phyloP scores from a whole-genome alignment of 1,140 invertebrate genomes.

The Macrosteles quadrilineatus region DNA sequence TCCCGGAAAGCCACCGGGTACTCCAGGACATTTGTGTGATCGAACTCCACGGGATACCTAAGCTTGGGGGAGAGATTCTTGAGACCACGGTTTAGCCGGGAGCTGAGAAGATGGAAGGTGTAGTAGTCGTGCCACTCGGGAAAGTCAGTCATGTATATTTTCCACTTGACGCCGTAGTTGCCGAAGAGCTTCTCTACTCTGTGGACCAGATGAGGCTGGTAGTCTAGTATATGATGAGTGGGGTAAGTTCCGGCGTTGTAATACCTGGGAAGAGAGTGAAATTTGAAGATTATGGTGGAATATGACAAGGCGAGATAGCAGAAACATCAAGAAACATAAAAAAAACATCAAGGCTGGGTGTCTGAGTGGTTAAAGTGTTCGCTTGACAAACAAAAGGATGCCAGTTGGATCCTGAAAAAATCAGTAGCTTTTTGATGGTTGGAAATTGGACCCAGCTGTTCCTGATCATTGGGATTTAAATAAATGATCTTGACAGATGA shows the following conservation, averaged over 20 bases:
- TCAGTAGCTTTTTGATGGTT: too few species aligned
- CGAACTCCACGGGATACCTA: conserved; percentile 36
- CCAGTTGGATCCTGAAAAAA: too few species aligned
- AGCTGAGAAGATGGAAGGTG: conserved; percentile 36
- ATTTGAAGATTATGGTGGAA: too few species aligned
- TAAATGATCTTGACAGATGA: too few species aligned
- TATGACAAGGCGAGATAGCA: too few species aligned
- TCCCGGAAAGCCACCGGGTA: conserved; percentile 36
- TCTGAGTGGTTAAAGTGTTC: too few species aligned
- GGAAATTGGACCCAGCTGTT: too few species aligned
- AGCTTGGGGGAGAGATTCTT: conserved; percentile 27
- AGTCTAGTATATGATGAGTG: conserved; percentile 40
- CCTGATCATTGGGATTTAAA: too few species aligned
- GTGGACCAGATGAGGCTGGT: conserved; percentile 42
- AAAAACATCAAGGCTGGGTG: too few species aligned
- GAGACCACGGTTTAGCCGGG: conserved; percentile 32
- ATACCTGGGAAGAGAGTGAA: too few species aligned
- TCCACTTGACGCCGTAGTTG: conserved; percentile 32
- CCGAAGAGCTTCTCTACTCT: conserved; percentile 43
- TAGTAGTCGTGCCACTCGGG: conserved; percentile 37
- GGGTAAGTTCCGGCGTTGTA: conserved; percentile 46
- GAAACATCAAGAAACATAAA: too few species aligned
- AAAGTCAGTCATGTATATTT: conserved; percentile 16
- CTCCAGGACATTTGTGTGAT: conserved; percentile 35
- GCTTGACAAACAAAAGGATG: too few species aligned